phyloP scores from a whole-genome alignment of 2,888 invertebrate species.

The Ethmia dodecea region DNA sequence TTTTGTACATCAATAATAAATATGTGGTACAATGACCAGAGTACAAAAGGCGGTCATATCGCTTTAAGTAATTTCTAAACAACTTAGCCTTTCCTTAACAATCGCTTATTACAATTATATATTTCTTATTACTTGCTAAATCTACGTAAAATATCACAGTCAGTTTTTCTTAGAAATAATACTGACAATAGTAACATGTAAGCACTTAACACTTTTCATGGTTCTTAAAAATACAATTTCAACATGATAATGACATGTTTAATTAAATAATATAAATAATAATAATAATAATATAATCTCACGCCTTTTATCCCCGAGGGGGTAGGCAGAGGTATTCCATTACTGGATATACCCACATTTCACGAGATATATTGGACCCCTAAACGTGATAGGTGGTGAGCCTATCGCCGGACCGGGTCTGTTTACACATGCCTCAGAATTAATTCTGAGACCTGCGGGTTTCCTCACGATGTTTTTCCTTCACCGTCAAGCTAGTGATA shows the following conservation, averaged over 20 bases:
- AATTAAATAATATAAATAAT: no score
- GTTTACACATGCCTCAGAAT: no score
- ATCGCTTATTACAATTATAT: background rate
- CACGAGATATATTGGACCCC: no score
- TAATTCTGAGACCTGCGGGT: no score
- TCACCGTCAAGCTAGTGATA: no score
- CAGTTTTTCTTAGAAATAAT: background rate
- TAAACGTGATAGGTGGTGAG: no score
- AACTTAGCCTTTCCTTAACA: background rate
- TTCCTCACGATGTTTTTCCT: no score
- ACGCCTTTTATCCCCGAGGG: no score
- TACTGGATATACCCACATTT: no score
- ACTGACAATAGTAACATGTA: background rate
- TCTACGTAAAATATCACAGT: background rate
- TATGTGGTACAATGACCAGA: background rate
- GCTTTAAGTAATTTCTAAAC: background rate
- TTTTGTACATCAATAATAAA: background rate
- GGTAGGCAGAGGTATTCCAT: no score
- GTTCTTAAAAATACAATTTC: conserved; percentile 29
- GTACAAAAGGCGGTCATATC: background rate
- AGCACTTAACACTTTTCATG: conserved; percentile 35
- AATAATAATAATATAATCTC: no score
- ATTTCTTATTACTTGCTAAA: background rate
- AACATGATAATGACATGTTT: conserved; percentile 20
- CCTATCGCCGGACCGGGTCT: no score